Conservation (phyloP, 2,888 invertebrate species). For the Tetragonisca angustula region DNA sequence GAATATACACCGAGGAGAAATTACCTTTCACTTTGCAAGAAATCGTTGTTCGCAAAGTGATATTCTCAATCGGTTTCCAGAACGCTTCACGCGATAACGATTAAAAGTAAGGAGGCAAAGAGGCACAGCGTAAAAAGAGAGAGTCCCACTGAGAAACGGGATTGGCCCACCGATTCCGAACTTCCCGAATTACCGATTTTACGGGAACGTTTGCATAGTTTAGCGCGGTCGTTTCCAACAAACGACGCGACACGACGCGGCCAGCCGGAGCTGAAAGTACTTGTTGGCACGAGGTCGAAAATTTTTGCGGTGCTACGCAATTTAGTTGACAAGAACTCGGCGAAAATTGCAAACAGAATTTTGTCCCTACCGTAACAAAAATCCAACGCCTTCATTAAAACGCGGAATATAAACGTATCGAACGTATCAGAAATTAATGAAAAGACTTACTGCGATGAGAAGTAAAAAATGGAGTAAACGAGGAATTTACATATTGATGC, state of each 20-base stretch:
- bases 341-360: neutral
- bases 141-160: neutral
- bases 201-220: slow-evolving; percentile 27
- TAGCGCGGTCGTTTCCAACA: slow-evolving; percentile 7
- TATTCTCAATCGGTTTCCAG: neutral
- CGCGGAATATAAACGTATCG: neutral
- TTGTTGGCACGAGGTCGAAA: neutral
- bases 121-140: neutral
- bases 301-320: neutral
- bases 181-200: slow-evolving; percentile 6
- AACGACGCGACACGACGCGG: neutral
- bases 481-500: too few species aligned
- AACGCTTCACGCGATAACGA: neutral
- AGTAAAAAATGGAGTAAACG: too few species aligned
- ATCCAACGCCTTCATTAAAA: neutral
- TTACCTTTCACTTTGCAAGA: neutral
- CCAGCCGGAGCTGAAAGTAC: neutral
- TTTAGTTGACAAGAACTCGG: too few species aligned
- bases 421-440: neutral
- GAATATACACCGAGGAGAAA: neutral
- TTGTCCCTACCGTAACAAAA: neutral
- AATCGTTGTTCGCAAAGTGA: neutral
- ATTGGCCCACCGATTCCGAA: slow-evolving; percentile 1
- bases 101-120: neutral
- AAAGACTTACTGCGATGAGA: neutral